phyloP scores from a whole-genome alignment of 2,113 vertebrate genomes.

The Platichthys stellatus region DNA sequence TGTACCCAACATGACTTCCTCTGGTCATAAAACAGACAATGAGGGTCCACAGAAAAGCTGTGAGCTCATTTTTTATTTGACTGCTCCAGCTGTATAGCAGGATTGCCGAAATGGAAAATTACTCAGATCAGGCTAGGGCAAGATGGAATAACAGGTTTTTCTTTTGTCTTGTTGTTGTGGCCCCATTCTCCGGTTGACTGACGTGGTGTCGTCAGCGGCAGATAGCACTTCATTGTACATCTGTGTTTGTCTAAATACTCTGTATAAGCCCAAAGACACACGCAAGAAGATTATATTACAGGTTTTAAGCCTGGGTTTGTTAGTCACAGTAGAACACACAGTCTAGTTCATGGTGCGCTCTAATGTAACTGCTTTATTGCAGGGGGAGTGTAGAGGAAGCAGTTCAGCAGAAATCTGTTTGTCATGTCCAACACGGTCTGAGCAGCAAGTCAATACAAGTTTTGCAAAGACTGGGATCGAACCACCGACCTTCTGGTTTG shows the following conservation, averaged over 20 bases:
- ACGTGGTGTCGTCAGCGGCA: not conserved
- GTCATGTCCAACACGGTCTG: no score
- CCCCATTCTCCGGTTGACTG: constrained; percentile 9
- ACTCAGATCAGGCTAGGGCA: not conserved
- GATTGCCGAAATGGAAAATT: not conserved
- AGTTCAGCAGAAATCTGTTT: no score
- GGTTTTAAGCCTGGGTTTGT: not conserved
- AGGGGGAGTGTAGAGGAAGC: not conserved
- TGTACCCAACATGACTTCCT: not conserved
- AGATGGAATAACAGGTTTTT: not conserved
- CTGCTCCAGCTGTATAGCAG: not conserved
- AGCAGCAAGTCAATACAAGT: no score
- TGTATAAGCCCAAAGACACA: not conserved
- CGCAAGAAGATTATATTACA: not conserved
- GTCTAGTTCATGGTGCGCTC: not conserved
- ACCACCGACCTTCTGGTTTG: no score
- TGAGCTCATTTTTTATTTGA: not conserved
- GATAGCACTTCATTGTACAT: not conserved
- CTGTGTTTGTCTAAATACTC: not conserved
- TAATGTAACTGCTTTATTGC: not conserved
- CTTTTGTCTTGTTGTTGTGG: not conserved
- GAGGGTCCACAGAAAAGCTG: not conserved
- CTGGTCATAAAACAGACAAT: not conserved
- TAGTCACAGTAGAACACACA: not conserved
- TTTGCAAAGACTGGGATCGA: no score